Conservation (phyloP, 2,113 vertebrate species). For the Cephalopterus ornatus region DNA sequence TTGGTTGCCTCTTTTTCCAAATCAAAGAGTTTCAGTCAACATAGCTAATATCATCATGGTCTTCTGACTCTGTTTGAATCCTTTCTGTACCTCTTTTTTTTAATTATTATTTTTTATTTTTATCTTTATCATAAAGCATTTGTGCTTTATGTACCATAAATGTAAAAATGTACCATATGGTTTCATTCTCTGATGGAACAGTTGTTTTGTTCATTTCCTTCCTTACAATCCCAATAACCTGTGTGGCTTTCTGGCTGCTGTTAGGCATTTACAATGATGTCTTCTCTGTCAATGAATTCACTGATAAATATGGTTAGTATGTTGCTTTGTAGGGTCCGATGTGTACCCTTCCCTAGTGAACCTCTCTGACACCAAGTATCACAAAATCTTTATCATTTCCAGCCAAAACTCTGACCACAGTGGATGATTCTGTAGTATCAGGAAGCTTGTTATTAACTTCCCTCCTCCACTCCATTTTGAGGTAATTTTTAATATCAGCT, state of each 20-base stretch:
- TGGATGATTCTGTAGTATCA: background rate
- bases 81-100: background rate
- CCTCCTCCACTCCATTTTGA: background rate
- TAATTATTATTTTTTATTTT: too few relatives aligned
- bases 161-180: background rate
- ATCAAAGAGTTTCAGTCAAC: background rate
- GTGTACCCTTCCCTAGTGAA: background rate
- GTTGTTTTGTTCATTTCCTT: background rate
- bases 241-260: background rate
- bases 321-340: background rate
- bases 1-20: background rate
- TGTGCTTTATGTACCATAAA: too few relatives aligned
- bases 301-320: background rate
- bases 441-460: background rate
- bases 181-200: background rate
- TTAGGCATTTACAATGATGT: too few relatives aligned
- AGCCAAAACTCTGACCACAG: background rate
- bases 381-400: background rate
- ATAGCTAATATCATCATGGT: background rate
- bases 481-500: background rate
- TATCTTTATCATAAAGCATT: background rate
- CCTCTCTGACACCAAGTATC: background rate
- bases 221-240: background rate
- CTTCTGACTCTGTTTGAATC: background rate
- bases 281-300: background rate